Base-by-base conservation (phyloP, 2,797 vertebrate species). In the Chelidonichthys spinosus region DNA sequence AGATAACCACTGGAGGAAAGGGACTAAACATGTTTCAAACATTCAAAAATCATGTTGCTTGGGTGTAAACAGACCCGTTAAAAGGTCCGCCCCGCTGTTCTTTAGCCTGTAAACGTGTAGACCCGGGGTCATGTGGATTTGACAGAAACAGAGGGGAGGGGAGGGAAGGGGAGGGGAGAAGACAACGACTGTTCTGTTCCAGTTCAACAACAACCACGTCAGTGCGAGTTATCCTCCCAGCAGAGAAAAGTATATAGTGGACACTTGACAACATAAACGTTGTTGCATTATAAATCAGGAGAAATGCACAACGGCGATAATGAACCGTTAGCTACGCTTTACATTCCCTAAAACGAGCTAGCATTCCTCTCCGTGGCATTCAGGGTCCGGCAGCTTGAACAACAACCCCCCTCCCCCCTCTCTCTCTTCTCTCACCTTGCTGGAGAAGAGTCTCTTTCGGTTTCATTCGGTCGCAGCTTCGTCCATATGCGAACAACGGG, bases 361-460 rank as follows among this genome's bases (percentile, higher is more conserved):
- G 81, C 88, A 55, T 73, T 74, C 56, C 66, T 60, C 66, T 60
- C 55, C 83, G 18, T 64, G 71, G 85, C 66, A 82, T 59, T 79
- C 67, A 72, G 81, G 63, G 71, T 79, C 82, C 84, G 60, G 40
- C 40, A 62, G 78, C 78, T 47, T 76, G 42, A 46, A 7, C 63
- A 68, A 67, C 72, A 17, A n/a, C 50, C 5, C 54, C 73, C n/a
- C 18, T 32, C 13, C 36, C 43, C 25, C 25, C 25, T 2, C 25
- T 25, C 25, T 25, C 25, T 25, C 6, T 35, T 69, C 88, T 92
- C 89, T 92, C 83, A 94, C 94, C 93, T 87, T 75, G 35, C 6
- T n/a, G n/a, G 25, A 65, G 47, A 35, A 5, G 32, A 44, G 35
- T 70, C 63, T 6, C 63, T 72, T 49, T 66, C 43, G 54, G 46